Evolutionary conservation across 2,797 vertebrate genomes (phyloP).

Genomic region (Mastacembelus armatus): DNA sequence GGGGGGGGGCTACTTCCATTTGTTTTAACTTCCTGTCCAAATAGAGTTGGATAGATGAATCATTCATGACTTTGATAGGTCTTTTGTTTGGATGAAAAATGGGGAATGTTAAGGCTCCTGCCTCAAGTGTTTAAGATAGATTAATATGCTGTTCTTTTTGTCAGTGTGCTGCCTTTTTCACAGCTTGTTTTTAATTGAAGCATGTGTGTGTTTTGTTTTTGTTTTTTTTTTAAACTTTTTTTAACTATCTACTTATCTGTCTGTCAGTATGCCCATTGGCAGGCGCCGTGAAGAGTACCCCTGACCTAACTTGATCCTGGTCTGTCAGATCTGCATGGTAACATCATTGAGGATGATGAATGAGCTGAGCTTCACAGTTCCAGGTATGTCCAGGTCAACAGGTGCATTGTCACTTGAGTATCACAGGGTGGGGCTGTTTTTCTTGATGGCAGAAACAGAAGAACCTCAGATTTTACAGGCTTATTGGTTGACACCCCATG

Average conservation of each 20-base stretch:
- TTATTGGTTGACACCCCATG: constrained; percentile 82
- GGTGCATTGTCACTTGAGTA: constrained; percentile 56
- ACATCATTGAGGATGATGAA: constrained; percentile 73
- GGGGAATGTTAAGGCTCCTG: constrained; percentile 43
- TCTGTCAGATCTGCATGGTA: constrained; percentile 43
- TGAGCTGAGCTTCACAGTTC: constrained; percentile 63
- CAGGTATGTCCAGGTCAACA: constrained; percentile 45
- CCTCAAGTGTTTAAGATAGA: constrained; percentile 44
- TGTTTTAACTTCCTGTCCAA: constrained; percentile 76
- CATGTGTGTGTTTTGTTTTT: constrained; percentile 2
- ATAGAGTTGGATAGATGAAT: constrained; percentile 71
- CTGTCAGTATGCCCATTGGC: constrained; percentile 38
- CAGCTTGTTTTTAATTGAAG: constrained; percentile 18
- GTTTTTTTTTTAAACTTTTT: too few relatives aligned
- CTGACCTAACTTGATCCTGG: constrained; percentile 21
- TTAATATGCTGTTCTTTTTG: constrained; percentile 41
- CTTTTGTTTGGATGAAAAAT: constrained; percentile 69
- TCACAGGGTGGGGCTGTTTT: constrained; percentile 48
- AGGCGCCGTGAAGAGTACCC: constrained; percentile 7
- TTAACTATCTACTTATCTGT: constrained; percentile 21
- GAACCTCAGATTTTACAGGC: constrained; percentile 73
- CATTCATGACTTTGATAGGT: constrained; percentile 67
- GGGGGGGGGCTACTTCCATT: constrained; percentile 62
- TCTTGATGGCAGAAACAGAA: constrained; percentile 92
- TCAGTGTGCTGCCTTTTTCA: constrained; percentile 7